Evolutionary conservation across 1,140 invertebrate genomes (phyloP).

Genomic region (Ooceraea biroi): DNA sequence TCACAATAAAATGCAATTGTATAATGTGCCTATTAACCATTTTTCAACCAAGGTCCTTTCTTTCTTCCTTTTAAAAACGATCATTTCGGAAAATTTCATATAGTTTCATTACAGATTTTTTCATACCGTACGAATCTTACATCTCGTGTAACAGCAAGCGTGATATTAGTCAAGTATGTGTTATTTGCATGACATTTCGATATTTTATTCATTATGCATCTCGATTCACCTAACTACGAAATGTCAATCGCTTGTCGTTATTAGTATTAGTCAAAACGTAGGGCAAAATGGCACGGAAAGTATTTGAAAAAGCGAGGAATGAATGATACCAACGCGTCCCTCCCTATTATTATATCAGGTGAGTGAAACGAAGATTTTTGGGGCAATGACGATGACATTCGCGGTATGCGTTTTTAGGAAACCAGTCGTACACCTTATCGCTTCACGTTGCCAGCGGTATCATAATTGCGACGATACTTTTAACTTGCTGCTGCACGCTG

Average conservation of each 20-base stretch:
- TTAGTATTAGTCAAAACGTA: slow-evolving; percentile 1
- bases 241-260: slow-evolving; percentile 18
- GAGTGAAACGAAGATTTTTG: background rate
- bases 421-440: slow-evolving; percentile 41
- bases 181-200: slow-evolving; percentile 11
- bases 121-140: background rate
- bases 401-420: slow-evolving; percentile 22
- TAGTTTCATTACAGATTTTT: background rate
- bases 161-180: slow-evolving; percentile 28
- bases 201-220: background rate
- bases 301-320: slow-evolving; percentile 13
- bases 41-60: no score
- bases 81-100: background rate
- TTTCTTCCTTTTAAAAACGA: no score
- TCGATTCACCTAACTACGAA: slow-evolving; percentile 3
- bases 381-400: background rate
- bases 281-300: background rate
- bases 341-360: slow-evolving; percentile 36
- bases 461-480: slow-evolving; percentile 62
- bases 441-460: slow-evolving; percentile 57
- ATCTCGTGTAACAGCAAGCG: background rate
- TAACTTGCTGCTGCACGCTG: slow-evolving; percentile 80
- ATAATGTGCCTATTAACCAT: background rate
- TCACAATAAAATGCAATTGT: background rate
- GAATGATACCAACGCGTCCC: background rate